These are phyloP conservation scores for Nannoperca australis DNA, from an alignment of 2,797 vertebrate genomes.

Conservation along the genomic window DNA sequence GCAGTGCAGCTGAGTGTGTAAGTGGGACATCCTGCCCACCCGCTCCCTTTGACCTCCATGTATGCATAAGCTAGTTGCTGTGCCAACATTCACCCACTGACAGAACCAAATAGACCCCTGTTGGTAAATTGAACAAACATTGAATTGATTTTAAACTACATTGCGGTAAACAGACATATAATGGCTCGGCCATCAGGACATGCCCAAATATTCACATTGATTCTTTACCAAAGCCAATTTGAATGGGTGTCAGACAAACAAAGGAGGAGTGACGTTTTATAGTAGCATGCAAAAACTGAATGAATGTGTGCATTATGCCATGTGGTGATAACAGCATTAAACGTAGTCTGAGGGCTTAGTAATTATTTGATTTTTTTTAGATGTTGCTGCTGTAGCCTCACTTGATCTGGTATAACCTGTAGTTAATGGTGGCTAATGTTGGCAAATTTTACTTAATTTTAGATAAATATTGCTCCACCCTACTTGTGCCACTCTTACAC, in stretches of 20 bases:
- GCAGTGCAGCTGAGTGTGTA: constrained; percentile 87
- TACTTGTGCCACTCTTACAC: no score
- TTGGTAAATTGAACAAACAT: constrained; percentile 76
- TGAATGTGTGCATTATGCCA: background rate
- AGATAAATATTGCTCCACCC: no score
- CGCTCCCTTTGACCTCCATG: constrained; percentile 29
- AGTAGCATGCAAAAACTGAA: background rate
- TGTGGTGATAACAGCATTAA: background rate
- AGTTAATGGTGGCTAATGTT: no score
- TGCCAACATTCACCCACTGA: constrained; percentile 33
- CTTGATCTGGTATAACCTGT: no score
- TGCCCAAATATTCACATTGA: constrained; percentile 64
- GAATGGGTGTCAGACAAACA: constrained; percentile 20
- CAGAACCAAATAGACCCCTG: constrained; percentile 37
- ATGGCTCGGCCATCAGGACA: constrained; percentile 37
- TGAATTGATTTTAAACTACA: constrained; percentile 70
- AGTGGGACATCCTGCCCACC: constrained; percentile 63
- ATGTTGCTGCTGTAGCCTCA: no score
- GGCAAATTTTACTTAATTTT: no score
- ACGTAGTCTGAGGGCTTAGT: background rate
- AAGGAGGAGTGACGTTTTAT: background rate
- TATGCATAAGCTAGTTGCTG: constrained; percentile 26
- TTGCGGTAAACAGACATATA: constrained; percentile 60
- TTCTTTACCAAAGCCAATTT: constrained; percentile 28
- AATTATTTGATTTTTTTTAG: background rate